These are phyloP conservation scores for Frankliniella fusca DNA, from an alignment of 2,888 invertebrate species.

Conservation along the genomic window DNA sequence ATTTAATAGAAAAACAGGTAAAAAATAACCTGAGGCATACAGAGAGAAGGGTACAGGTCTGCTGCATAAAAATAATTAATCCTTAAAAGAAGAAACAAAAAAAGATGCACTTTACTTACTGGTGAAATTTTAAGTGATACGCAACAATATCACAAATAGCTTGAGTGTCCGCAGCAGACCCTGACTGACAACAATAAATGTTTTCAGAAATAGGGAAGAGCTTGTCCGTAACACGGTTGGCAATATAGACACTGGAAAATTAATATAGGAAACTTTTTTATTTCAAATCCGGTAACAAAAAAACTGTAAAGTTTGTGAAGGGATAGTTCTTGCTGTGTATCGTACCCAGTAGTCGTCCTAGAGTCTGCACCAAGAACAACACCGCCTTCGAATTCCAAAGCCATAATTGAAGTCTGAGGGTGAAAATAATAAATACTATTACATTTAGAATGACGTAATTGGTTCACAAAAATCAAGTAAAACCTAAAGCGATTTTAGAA, in stretches of 20 bases:
- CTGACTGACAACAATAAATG: constrained; percentile 96
- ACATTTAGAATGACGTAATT: too few relatives aligned
- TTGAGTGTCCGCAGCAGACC: constrained; percentile 98
- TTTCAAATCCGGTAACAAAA: too few relatives aligned
- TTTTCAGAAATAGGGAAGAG: constrained; percentile 88
- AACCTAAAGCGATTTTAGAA: too few relatives aligned
- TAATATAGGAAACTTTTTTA: constrained; percentile 31
- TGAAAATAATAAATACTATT: not conserved
- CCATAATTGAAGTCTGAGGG: constrained; percentile 87
- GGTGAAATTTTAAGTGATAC: constrained; percentile 84
- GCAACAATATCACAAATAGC: constrained; percentile 93
- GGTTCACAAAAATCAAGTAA: too few relatives aligned
- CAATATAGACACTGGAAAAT: constrained; percentile 71
- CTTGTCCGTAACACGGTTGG: constrained; percentile 95
- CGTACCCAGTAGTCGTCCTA: constrained; percentile 84
- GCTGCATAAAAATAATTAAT: not conserved
- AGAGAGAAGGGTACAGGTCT: too few relatives aligned
- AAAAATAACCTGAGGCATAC: not conserved
- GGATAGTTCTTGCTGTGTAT: too few relatives aligned
- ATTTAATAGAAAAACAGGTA: constrained; percentile 11
- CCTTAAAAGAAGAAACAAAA: not conserved
- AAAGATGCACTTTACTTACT: constrained; percentile 53
- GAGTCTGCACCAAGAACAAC: constrained; percentile 98
- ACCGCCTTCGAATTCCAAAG: constrained; percentile 90
- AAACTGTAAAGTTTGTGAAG: constrained; percentile 3